Conservation (phyloP, 92 coral and sea anemone genomes). For the Nematostella vectensis region DNA sequence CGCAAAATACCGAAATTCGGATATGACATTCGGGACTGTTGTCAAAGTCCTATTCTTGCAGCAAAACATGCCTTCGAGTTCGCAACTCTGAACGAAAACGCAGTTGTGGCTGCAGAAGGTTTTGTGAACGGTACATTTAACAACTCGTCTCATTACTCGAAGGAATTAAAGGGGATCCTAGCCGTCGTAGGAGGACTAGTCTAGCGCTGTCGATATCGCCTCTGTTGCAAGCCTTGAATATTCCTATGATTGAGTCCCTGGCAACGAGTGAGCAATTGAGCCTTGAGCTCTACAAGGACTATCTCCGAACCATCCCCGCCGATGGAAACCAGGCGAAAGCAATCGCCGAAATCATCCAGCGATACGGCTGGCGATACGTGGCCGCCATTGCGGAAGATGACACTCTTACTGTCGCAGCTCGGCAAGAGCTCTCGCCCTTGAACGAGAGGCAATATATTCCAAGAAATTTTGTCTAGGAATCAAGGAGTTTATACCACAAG, state of each 20-base stretch:
- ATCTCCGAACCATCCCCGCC: conserved; percentile 64
- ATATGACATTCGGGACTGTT: conserved; percentile 53
- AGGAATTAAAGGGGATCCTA: too few relatives aligned
- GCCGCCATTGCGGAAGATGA: conserved; percentile 69
- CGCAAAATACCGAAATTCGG: conserved; percentile 39
- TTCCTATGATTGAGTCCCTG: conserved; percentile 56
- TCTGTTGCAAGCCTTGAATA: conserved; percentile 46
- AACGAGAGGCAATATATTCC: conserved; percentile 37
- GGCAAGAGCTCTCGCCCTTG: conserved; percentile 48
- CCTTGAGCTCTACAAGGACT: conserved; percentile 33
- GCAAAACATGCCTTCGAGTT: conserved; percentile 33
- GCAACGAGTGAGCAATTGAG: conserved; percentile 66
- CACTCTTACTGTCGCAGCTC: too few relatives aligned
- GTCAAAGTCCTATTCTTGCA: conserved; percentile 43
- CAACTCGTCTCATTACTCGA: too few relatives aligned
- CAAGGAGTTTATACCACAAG: conserved; percentile 44
- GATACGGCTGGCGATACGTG: conserved; percentile 70
- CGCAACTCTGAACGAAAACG: conserved; percentile 7
- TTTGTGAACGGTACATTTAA: background rate
- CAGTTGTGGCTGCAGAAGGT: background rate
- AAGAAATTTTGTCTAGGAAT: conserved; percentile 47
- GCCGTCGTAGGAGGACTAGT: conserved; percentile 57
- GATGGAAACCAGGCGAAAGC: conserved; percentile 62
- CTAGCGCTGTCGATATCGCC: conserved; percentile 51
- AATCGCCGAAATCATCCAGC: conserved; percentile 58